Evolutionary conservation across 2,888 invertebrate genomes (phyloP).

Genomic region (Caenorhabditis sulstoni): DNA sequence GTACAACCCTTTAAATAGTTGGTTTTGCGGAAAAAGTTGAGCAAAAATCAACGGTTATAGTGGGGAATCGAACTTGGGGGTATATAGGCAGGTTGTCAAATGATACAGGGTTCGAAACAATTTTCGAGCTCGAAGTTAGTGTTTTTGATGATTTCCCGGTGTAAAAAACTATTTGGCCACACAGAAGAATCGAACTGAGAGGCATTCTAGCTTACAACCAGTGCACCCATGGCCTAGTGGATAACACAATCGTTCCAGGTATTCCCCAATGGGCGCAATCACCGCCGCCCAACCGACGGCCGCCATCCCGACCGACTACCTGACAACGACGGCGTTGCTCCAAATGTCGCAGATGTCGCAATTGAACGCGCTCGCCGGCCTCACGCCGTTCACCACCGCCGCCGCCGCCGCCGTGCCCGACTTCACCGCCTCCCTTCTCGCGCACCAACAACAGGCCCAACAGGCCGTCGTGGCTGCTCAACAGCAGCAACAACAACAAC

Average conservation of each 20-base stretch:
- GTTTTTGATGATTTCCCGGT: no score
- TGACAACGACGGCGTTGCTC: slow-evolving; percentile 75
- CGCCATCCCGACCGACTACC: slow-evolving; percentile 81
- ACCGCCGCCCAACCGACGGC: slow-evolving; percentile 57
- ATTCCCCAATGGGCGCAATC: slow-evolving; percentile 87
- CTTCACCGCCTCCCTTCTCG: slow-evolving; percentile 36
- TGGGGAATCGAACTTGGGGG: no score
- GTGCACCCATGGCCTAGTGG: not conserved
- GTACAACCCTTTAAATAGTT: no score
- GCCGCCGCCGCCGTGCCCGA: slow-evolving; percentile 26
- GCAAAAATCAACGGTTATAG: no score
- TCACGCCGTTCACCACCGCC: slow-evolving; percentile 27
- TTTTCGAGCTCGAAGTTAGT: no score
- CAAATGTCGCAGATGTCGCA: slow-evolving; percentile 89
- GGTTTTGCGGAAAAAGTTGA: no score
- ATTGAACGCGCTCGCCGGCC: slow-evolving; percentile 59
- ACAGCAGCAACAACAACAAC: slow-evolving; percentile 24
- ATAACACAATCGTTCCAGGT: slow-evolving; percentile 82
- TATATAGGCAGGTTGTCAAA: no score
- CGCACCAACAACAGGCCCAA: slow-evolving; percentile 50
- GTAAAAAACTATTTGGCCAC: no score
- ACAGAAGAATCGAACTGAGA: no score
- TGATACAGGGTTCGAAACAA: no score
- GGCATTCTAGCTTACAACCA: not conserved
- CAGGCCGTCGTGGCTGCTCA: slow-evolving; percentile 6